Evolutionary conservation across 1,140 invertebrate species (phyloP), one percentile per base, ranked within the genome.

Genomic region (Zaprionus lachaisei): DNA sequence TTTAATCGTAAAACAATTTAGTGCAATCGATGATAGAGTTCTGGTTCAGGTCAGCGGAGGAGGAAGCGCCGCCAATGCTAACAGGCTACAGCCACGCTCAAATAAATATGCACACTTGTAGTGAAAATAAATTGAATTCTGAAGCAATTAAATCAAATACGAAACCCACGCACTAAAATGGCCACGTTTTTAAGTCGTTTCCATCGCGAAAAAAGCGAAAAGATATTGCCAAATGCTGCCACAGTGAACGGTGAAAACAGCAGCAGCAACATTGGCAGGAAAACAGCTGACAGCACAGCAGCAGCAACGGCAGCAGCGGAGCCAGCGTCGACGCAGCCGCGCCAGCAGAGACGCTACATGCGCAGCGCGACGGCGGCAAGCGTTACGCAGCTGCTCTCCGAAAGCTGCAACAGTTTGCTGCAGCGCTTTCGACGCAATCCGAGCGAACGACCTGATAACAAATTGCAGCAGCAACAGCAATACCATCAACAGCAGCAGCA

Each of bases 351-450:
- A 38, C 94, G 96, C 51, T 97, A 97, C 93, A 94, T 95, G 44
- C 95, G 97, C 20, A 95, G 96, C 20, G 96, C 96, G 31, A 95
- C 94, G 37, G 97, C 96, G 15, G 94, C 95, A 11, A 97, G 96
- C 93, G 96, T 97, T 64, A 96, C 96, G 54, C 97, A 97, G 92
- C 93, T 98, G 74, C 93, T 98, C 68, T 96, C 95, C 58, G 97
- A 97, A 84, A 97, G 96, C 69, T 98, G 96, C 93, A 96, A 96
- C 73, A 97, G 95, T 93, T 94, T 97, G 28, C 94, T 98, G 64
- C 96, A 97, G 80, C 94, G 96, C 55, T 93, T 97, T 76, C 95
- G 96, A 37, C 94, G 96, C 34, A 96, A 96, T 34, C 96, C 96
- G 12, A 97, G 95, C 41, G 94, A 95, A 92, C 83, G 89, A 91